A percentile compares a stretch with the other conserved stretches of the same genome.
These are phyloP conservation scores for Apodemia mormo DNA, from an alignment of 2,888 invertebrate genomes.

Conservation along the genomic window DNA sequence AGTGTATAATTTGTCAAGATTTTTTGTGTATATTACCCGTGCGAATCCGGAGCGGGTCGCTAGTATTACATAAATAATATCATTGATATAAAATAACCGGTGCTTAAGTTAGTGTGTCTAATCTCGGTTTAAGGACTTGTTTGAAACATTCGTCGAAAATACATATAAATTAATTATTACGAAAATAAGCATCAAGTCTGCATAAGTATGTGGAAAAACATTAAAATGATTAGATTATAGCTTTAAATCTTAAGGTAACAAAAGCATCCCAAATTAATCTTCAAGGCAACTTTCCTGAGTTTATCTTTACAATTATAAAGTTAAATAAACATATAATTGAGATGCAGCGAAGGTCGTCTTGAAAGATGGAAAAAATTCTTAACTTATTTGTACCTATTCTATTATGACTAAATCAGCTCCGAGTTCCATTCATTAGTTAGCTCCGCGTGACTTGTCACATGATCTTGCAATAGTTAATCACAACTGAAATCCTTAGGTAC, in stretches of 20 bases:
- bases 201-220: neutral
- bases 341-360: conserved; percentile 4
- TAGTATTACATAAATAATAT: too few species aligned
- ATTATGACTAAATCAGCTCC: neutral
- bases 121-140: too few species aligned
- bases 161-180: too few species aligned
- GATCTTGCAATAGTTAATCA: conserved; percentile 28
- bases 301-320: conserved; percentile 11
- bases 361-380: conserved; percentile 1
- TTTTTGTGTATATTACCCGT: too few species aligned
- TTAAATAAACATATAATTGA: conserved; percentile 9
- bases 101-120: too few species aligned
- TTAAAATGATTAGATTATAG: neutral
- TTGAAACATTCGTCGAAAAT: too few species aligned
- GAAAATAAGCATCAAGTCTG: too few species aligned
- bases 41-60: too few species aligned
- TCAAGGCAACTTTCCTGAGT: conserved; percentile 10
- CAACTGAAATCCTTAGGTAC: neutral
- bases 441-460: conserved; percentile 35
- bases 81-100: too few species aligned
- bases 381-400: neutral
- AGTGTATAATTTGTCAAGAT: too few species aligned
- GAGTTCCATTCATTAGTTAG: conserved; percentile 19
- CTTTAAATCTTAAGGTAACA: neutral
- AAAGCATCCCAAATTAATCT: neutral